phyloP scores from a whole-genome alignment of 1,140 invertebrate species.

The Subanguina moxae region DNA sequence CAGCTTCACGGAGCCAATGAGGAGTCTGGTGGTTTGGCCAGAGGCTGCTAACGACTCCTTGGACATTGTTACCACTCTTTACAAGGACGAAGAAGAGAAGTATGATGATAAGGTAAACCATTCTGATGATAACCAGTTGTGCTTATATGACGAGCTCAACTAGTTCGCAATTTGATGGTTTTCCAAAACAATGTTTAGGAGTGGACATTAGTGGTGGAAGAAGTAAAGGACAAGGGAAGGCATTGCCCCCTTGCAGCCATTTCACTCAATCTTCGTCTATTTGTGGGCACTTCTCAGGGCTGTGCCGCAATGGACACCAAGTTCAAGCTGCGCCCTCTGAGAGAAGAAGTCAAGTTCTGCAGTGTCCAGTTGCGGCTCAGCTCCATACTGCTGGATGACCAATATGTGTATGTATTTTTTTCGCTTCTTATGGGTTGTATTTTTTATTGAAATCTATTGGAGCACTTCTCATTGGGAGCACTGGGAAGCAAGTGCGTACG shows the following conservation, averaged over 20 bases:
- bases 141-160: too few relatives aligned
- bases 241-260: conserved; percentile 44
- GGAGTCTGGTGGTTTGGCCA: conserved; percentile 46
- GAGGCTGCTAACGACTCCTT: conserved; percentile 38
- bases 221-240: conserved; percentile 40
- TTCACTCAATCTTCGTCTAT: conserved; percentile 44
- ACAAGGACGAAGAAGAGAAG: conserved; percentile 38
- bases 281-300: conserved; percentile 26
- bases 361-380: conserved; percentile 34
- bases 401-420: too few relatives aligned
- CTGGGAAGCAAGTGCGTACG: too few relatives aligned
- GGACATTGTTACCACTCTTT: conserved; percentile 45
- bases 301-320: conserved; percentile 37
- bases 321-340: conserved; percentile 46
- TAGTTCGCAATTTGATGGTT: too few relatives aligned
- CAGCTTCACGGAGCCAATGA: conserved; percentile 27
- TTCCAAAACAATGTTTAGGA: too few relatives aligned
- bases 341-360: conserved; percentile 39
- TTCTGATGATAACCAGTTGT: too few relatives aligned
- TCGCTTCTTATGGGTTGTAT: too few relatives aligned
- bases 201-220: conserved; percentile 54
- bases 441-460: too few relatives aligned
- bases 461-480: too few relatives aligned
- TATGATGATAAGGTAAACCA: conserved; percentile 48
- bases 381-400: conserved; percentile 20